Evolutionary conservation across 2,113 vertebrate genomes (phyloP), one percentile per base, ranked within the genome.

Genomic region (Phyllostomus hastatus): DNA sequence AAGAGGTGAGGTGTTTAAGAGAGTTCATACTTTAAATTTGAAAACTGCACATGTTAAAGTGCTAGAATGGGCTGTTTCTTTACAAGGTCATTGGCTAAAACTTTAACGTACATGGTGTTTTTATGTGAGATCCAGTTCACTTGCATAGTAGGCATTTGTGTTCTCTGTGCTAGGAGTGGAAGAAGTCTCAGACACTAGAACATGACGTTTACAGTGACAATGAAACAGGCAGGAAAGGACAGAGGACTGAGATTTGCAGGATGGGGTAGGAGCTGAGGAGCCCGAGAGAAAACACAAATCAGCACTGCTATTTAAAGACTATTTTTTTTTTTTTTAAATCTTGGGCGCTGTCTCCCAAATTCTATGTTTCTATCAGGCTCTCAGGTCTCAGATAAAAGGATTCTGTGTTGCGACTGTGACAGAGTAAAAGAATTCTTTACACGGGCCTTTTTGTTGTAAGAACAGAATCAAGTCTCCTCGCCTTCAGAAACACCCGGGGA

Each of bases 371-470:
- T 94, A 93, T 85, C 61, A 89, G 73, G n/a, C 82, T 70, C 89
- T 95, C 43, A 35, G 95, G 69, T 96, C 96, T 94, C 94, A 91
- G 93, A 96, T 97, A 96, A 96, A 97, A 97, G 69, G 95, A 95
- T 96, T 96, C 76, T 88, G 69, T 87, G 67, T 80, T 93, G 73
- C 96, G 91, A 90, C 96, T 97, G 96, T 94, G 95, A 66, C 35
- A 85, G 66, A 90, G 94, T 90, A 81, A 97, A 97, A 92, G 67
- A 96, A 95, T 96, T 96, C 91, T 96, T 97, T 87, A 93, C 97
- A 89, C 54, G 72, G 94, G 59, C 0, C 35, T 94, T 96, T 95
- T 87, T 69, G 78, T 50, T 95, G 78, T 82, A 93, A 96, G 95
- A 93, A 94, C 78, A 96, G 95, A 97, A 97, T 97, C 88, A 67